A percentile compares a stretch with the other conserved stretches of the same genome.
Conservation (phyloP, 2,113 vertebrate species). For the Periophthalmodon schlosseri region DNA sequence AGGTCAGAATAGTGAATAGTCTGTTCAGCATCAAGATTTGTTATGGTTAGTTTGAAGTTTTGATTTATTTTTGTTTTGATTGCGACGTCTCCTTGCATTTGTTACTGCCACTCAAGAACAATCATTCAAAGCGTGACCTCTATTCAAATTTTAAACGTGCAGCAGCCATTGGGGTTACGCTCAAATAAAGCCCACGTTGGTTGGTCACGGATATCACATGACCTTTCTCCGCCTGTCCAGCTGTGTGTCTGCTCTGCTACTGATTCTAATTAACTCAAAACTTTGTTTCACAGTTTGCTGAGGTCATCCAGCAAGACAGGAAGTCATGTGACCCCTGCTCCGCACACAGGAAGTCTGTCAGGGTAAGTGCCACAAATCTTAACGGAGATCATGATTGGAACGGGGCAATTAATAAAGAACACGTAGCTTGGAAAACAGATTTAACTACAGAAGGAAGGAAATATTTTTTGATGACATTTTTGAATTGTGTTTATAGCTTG, state of each 20-base stretch:
- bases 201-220: slow-evolving; percentile 16
- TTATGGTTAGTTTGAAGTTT: background rate
- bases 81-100: background rate
- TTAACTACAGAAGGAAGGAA: background rate
- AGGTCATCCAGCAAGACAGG: slow-evolving; percentile 77
- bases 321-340: slow-evolving; percentile 63
- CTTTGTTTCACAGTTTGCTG: slow-evolving; percentile 73
- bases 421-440: background rate
- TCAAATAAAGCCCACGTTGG: background rate
- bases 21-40: background rate
- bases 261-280: slow-evolving; percentile 19
- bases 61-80: background rate
- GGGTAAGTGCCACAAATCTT: slow-evolving; percentile 57
- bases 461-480: background rate
- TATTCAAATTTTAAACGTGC: background rate
- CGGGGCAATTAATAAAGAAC: background rate
- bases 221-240: background rate
- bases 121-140: background rate
- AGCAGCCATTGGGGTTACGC: background rate
- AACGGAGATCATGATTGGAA: background rate
- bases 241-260: slow-evolving; percentile 3
- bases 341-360: slow-evolving; percentile 76
- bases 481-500: background rate
- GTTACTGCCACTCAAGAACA: background rate
- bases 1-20: background rate